phyloP scores from a whole-genome alignment of 2,113 vertebrate species.

The Gila orcuttii region DNA sequence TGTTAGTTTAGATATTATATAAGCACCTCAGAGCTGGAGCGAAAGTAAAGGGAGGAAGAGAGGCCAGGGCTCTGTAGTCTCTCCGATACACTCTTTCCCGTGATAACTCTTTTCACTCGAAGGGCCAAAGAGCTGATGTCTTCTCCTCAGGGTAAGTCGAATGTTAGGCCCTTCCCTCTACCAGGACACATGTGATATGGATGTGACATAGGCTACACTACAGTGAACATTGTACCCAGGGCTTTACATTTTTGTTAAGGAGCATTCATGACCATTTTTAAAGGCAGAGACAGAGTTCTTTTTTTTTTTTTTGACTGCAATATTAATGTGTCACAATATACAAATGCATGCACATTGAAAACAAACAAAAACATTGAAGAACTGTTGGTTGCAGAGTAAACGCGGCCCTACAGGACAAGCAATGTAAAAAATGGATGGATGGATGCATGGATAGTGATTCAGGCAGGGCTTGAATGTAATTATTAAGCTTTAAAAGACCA shows the following conservation, averaged over 20 bases:
- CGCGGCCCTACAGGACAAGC: too few species aligned
- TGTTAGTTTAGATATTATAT: constrained; percentile 67
- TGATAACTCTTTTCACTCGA: constrained; percentile 32
- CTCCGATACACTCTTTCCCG: neutral
- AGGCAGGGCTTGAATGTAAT: too few species aligned
- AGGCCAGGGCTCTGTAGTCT: constrained; percentile 38
- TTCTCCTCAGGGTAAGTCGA: constrained; percentile 8
- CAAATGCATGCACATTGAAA: neutral
- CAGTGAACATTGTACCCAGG: neutral
- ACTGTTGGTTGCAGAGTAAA: too few species aligned
- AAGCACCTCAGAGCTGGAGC: constrained; percentile 56
- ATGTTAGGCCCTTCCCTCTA: neutral
- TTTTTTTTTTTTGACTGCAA: neutral
- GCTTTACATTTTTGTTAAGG: neutral
- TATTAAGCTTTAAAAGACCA: too few species aligned
- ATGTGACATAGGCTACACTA: neutral
- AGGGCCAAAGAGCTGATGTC: neutral
- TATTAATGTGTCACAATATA: neutral
- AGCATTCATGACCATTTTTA: neutral
- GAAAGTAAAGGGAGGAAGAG: constrained; percentile 58
- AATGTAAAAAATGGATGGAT: too few species aligned
- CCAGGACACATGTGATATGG: neutral
- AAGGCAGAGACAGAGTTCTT: neutral
- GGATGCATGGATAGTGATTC: too few species aligned
- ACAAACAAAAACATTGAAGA: too few species aligned